A percentile compares a stretch with the other conserved stretches of the same genome.
These are phyloP conservation scores for Nilaparvata lugens DNA, from an alignment of 1,140 invertebrate species.

Conservation along the genomic window DNA sequence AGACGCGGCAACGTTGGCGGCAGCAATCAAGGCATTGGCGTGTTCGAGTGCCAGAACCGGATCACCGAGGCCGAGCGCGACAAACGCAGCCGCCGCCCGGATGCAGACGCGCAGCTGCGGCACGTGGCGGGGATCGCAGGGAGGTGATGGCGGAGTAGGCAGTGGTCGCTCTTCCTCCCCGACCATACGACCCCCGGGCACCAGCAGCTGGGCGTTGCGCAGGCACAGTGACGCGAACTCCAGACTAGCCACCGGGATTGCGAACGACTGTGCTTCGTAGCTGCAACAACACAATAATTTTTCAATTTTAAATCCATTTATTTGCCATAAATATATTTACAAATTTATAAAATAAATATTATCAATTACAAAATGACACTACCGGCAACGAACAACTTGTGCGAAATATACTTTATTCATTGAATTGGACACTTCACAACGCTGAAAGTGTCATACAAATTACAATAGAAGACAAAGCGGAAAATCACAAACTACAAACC, in stretches of 20 bases:
- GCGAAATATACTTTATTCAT: too few relatives aligned
- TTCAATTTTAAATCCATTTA: too few relatives aligned
- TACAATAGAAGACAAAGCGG: too few relatives aligned
- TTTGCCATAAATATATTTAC: too few relatives aligned
- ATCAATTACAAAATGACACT: too few relatives aligned
- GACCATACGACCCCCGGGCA: conserved; percentile 9
- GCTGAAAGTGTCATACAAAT: too few relatives aligned
- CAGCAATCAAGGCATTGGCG: conserved; percentile 48
- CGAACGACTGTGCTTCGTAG: conserved; percentile 56
- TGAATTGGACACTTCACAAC: too few relatives aligned
- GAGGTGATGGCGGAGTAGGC: not conserved
- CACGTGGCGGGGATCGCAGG: conserved; percentile 15
- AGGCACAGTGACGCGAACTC: conserved; percentile 84
- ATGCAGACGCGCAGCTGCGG: conserved; percentile 43
- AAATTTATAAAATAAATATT: too few relatives aligned
- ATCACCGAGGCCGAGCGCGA: conserved; percentile 76
- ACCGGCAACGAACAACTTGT: too few relatives aligned
- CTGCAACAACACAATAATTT: conserved; percentile 29
- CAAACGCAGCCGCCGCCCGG: conserved; percentile 70
- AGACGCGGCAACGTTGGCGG: too few relatives aligned
- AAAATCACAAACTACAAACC: too few relatives aligned
- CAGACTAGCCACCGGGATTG: conserved; percentile 76
- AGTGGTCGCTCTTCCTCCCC: conserved; percentile 8
- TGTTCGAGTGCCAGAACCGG: conserved; percentile 69
- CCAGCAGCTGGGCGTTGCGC: conserved; percentile 60